Conservation (phyloP, 2,888 invertebrate species). For the Matsumyia berberina region DNA sequence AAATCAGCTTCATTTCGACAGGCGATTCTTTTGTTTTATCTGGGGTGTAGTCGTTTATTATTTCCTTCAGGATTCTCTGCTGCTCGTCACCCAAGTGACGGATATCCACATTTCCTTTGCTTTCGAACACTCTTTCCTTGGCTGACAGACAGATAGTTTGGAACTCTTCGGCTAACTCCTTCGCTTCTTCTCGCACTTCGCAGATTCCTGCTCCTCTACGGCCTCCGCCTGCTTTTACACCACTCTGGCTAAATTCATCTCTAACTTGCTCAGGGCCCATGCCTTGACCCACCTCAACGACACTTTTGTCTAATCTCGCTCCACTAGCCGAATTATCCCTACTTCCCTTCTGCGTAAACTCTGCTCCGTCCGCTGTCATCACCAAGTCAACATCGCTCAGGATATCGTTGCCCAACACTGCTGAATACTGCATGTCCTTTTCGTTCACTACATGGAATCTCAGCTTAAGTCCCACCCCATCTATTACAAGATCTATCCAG, state of each 20-base stretch:
- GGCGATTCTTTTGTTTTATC: no score
- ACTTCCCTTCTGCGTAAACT: not conserved
- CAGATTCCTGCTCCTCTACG: no score
- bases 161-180: not conserved
- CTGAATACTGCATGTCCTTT: no score
- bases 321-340: not conserved
- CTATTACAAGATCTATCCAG: no score
- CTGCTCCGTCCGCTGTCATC: constrained; percentile 10
- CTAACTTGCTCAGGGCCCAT: not conserved
- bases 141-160: constrained; percentile 1
- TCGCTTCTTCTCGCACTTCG: no score
- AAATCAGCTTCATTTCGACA: no score
- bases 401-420: no score
- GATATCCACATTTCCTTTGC: not conserved
- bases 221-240: not conserved
- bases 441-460: no score
- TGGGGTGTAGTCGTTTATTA: no score
- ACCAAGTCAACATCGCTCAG: not conserved
- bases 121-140: not conserved
- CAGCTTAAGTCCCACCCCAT: no score
- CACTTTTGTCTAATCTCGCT: not conserved
- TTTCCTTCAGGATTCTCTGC: no score
- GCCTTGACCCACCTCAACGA: not conserved
- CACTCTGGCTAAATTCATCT: not conserved
- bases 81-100: constrained; percentile 5